A percentile compares a stretch with the other conserved stretches of the same genome.
Evolutionary conservation across 2,797 vertebrate genomes (phyloP).

Genomic region (Darevskia nairensis): DNA sequence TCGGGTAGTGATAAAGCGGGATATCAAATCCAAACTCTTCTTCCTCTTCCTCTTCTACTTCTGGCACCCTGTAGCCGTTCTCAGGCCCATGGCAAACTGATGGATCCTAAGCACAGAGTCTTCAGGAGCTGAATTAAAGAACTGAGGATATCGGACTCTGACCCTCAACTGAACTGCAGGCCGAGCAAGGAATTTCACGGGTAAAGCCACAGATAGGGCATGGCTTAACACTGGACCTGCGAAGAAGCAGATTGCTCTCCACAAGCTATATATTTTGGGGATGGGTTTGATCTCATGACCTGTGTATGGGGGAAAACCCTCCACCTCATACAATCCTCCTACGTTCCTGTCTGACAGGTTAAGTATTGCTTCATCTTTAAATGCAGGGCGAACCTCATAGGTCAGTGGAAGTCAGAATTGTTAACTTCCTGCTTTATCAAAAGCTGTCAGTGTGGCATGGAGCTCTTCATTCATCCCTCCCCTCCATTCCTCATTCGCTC

Average conservation of each 20-base stretch:
- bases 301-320: too few relatives aligned
- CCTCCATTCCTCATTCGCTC: background rate
- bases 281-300: background rate
- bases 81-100: background rate
- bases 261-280: background rate
- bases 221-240: background rate
- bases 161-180: background rate
- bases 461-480: background rate
- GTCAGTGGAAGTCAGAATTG: background rate
- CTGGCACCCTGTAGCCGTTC: background rate
- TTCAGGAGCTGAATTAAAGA: background rate
- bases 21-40: too few relatives aligned
- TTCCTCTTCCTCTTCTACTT: too few relatives aligned
- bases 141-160: background rate
- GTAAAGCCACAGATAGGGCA: background rate
- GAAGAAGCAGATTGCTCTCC: background rate
- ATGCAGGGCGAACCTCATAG: background rate
- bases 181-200: background rate
- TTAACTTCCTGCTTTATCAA: slow-evolving; percentile 13
- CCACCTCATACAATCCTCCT: too few relatives aligned
- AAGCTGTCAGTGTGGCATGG: background rate
- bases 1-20: too few relatives aligned
- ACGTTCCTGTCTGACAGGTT: background rate
- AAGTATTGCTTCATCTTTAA: slow-evolving; percentile 6
- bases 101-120: too few relatives aligned